Conservation (phyloP, 2,113 vertebrate species). For the Cairina moschata region DNA sequence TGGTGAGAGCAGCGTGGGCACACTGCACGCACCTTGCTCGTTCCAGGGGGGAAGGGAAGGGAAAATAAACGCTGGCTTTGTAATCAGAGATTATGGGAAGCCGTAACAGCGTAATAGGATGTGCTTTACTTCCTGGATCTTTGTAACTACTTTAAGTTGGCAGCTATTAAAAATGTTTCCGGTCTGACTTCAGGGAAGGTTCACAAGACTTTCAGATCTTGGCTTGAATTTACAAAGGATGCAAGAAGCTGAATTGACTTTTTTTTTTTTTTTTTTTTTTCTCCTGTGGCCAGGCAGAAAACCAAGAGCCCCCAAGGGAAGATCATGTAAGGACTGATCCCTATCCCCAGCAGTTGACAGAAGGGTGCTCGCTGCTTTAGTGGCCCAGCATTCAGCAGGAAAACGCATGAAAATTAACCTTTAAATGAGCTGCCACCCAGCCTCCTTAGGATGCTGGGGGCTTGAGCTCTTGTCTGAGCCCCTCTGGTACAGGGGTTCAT, state of each 20-base stretch:
- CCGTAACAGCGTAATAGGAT: fast-evolving
- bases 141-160: background rate
- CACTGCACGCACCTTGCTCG: background rate
- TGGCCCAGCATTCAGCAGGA: background rate
- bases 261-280: background rate
- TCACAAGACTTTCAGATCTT: background rate
- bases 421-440: background rate
- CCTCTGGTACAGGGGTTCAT: background rate
- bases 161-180: background rate
- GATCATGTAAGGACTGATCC: fast-evolving
- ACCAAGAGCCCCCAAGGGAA: background rate
- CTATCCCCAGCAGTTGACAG: background rate
- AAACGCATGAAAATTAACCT: background rate
- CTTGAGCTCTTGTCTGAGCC: background rate
- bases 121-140: background rate
- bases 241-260: background rate
- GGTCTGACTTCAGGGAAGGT: background rate
- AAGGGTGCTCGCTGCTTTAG: background rate
- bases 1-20: fast-evolving
- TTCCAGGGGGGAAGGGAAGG: background rate
- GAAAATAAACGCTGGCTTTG: background rate
- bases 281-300: background rate
- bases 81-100: background rate
- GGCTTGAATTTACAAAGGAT: background rate
- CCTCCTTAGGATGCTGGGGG: background rate